These are phyloP conservation scores for Paracyprichromis sp. DNA, from an alignment of 2,113 vertebrate genomes.

Conservation along the genomic window DNA sequence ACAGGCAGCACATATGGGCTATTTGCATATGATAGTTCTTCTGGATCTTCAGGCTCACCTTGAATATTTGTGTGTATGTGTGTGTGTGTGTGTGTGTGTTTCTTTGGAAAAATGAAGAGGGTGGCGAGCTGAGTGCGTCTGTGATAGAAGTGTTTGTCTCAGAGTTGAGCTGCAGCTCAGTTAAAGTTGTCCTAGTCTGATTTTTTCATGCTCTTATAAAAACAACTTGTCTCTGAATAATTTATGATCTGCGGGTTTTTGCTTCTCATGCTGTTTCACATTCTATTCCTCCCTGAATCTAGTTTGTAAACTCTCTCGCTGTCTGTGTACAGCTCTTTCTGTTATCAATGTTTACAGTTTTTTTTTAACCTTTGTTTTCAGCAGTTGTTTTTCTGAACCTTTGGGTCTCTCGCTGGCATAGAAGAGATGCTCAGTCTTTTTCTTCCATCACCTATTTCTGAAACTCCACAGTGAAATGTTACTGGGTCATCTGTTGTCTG, in stretches of 20 bases:
- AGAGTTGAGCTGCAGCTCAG: not conserved
- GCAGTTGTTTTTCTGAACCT: not conserved
- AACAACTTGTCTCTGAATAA: slow-evolving; percentile 51
- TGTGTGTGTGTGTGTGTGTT: not conserved
- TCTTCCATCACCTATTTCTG: not conserved
- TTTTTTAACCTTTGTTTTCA: not conserved
- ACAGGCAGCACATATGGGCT: slow-evolving; percentile 39
- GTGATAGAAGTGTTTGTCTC: not conserved
- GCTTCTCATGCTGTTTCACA: not conserved
- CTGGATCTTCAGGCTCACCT: slow-evolving; percentile 21
- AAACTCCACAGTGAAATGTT: not conserved
- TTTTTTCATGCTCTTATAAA: slow-evolving; percentile 12
- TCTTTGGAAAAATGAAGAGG: not conserved
- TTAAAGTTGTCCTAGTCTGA: slow-evolving; percentile 5
- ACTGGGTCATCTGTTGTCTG: not conserved
- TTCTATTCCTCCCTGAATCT: not conserved
- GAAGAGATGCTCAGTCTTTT: not conserved
- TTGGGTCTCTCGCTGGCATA: not conserved
- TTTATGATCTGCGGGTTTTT: slow-evolving; percentile 34
- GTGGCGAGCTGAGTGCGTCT: not conserved
- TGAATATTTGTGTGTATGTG: not conserved
- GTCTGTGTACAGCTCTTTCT: not conserved
- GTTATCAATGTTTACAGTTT: not conserved
- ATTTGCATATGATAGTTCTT: slow-evolving; percentile 27
- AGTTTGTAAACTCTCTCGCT: not conserved